Evolutionary conservation across 1,140 invertebrate genomes (phyloP).

Genomic region (Apis florea): DNA sequence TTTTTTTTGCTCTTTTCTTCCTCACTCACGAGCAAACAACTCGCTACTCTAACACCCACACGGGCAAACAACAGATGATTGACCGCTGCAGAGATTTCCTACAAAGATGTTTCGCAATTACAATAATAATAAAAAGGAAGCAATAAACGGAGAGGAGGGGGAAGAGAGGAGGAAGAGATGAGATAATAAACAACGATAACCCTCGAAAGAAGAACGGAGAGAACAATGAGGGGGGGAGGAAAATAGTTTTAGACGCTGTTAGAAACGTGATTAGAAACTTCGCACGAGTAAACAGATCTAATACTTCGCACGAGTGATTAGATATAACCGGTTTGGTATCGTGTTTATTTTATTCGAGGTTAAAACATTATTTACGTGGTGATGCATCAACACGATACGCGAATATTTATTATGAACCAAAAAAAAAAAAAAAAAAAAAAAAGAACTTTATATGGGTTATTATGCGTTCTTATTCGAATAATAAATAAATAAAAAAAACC

Average conservation of each 20-base stretch:
- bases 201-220: neutral
- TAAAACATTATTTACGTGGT: neutral
- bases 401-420: too few species aligned
- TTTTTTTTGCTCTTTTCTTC: too few species aligned
- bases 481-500: neutral
- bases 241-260: too few species aligned
- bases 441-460: neutral
- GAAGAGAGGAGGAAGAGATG: too few species aligned
- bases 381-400: neutral
- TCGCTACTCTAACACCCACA: too few species aligned
- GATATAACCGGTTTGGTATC: slow-evolving; percentile 15
- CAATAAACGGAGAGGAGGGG: neutral
- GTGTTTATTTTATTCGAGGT: neutral
- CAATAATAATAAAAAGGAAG: neutral
- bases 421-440: neutral
- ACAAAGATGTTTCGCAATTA: too few species aligned
- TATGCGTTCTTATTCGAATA: neutral
- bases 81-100: too few species aligned
- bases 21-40: too few species aligned
- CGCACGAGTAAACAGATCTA: neutral
- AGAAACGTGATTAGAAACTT: neutral
- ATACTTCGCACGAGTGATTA: neutral
- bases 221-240: neutral
- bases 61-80: too few species aligned
- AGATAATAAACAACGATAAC: neutral